Evolutionary conservation across 1,140 invertebrate species (phyloP).

Genomic region (Drosophila micromelanica): DNA sequence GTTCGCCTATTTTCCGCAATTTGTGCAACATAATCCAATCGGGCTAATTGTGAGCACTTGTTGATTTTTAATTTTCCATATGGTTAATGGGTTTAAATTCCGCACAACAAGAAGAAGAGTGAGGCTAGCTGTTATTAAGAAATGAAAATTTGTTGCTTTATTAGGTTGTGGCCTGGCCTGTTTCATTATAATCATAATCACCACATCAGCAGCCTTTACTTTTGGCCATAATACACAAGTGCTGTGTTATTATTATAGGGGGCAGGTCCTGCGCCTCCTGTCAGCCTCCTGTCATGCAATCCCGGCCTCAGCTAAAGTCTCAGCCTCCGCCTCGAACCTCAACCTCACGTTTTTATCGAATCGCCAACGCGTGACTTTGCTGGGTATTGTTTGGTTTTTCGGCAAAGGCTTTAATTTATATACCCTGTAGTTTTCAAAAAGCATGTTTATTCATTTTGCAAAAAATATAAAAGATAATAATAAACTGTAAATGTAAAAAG

Average conservation of each 20-base stretch:
- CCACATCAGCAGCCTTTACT: constrained; percentile 48
- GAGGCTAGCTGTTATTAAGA: constrained; percentile 67
- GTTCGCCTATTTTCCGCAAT: constrained; percentile 35
- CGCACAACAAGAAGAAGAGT: constrained; percentile 24
- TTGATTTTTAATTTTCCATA: constrained; percentile 64
- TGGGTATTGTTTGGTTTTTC: constrained; percentile 37
- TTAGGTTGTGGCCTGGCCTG: constrained; percentile 51
- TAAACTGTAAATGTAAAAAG: too few relatives aligned
- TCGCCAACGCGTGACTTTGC: constrained; percentile 40
- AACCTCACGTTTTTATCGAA: constrained; percentile 39
- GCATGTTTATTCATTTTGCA: too few relatives aligned
- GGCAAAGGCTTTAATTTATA: constrained; percentile 35
- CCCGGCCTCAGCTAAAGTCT: not conserved
- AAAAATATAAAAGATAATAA: too few relatives aligned
- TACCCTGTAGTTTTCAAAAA: not conserved
- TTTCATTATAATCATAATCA: constrained; percentile 46
- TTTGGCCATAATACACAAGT: too few relatives aligned
- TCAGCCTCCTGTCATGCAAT: constrained; percentile 54
- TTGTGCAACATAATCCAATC: constrained; percentile 35
- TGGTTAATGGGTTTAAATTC: constrained; percentile 77
- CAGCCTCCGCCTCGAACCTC: constrained; percentile 1
- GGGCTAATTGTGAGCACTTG: constrained; percentile 52
- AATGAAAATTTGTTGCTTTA: constrained; percentile 83
- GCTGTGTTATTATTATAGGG: constrained; percentile 48
- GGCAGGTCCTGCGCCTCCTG: constrained; percentile 52